Evolutionary conservation across 2,888 invertebrate species (phyloP).

Genomic region (Deroplatys truncata): DNA sequence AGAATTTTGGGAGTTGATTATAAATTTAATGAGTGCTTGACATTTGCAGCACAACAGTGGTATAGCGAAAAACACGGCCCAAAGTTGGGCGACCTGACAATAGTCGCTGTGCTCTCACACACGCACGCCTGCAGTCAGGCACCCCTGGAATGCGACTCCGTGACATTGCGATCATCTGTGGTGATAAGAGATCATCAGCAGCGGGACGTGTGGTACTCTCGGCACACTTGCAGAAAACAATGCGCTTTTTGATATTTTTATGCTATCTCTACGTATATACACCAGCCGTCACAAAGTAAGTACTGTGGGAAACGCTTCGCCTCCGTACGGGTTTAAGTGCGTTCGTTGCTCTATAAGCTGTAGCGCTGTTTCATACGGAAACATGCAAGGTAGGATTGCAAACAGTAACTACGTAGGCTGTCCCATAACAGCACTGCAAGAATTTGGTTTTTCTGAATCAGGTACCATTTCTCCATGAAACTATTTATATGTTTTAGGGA

Average conservation of each 20-base stretch:
- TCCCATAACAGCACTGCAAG: too few relatives aligned
- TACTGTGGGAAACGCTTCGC: not conserved
- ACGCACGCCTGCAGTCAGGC: too few relatives aligned
- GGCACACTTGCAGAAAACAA: not conserved
- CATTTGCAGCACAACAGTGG: too few relatives aligned
- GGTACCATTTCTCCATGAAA: too few relatives aligned
- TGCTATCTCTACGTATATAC: not conserved
- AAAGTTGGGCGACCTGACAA: not conserved
- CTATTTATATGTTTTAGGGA: too few relatives aligned
- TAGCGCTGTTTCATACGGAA: too few relatives aligned
- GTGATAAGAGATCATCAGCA: not conserved
- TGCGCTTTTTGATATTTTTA: not conserved
- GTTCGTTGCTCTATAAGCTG: not conserved
- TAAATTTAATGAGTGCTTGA: too few relatives aligned
- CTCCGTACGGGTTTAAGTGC: not conserved
- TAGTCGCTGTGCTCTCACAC: not conserved
- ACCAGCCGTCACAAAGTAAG: not conserved
- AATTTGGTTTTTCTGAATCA: too few relatives aligned
- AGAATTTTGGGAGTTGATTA: too few relatives aligned
- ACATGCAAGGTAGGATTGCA: too few relatives aligned
- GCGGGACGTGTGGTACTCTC: not conserved
- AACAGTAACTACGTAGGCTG: too few relatives aligned
- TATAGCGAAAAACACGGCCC: too few relatives aligned
- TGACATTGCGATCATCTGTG: not conserved
- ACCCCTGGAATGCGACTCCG: not conserved